Conservation (phyloP, 2,888 invertebrate genomes). For the Athetis lepigone region DNA sequence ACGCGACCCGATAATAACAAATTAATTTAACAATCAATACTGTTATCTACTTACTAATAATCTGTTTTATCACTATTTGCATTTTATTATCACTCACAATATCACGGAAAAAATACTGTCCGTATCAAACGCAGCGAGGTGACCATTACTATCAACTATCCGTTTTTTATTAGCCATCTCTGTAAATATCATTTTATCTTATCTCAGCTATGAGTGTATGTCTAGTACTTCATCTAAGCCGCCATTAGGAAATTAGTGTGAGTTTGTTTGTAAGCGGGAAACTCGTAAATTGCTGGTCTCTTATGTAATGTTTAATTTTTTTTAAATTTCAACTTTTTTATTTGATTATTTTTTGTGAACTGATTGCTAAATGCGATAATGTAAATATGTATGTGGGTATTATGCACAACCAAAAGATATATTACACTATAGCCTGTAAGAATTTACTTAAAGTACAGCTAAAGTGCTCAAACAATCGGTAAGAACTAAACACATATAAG, state of each 20-base stretch:
- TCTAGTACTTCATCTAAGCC: constrained; percentile 35
- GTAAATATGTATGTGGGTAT: too few species aligned
- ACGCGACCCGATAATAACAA: constrained; percentile 10
- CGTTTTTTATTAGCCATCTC: constrained; percentile 69
- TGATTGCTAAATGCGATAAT: too few species aligned
- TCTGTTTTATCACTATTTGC: constrained; percentile 48
- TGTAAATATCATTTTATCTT: constrained; percentile 69
- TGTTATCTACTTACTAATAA: constrained; percentile 54
- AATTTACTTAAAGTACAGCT: too few species aligned
- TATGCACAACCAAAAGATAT: too few species aligned
- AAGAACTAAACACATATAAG: too few species aligned
- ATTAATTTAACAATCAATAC: constrained; percentile 19
- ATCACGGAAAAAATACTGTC: constrained; percentile 26
- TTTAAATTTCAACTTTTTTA: too few species aligned
- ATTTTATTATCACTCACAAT: constrained; percentile 36
- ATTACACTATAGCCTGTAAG: too few species aligned
- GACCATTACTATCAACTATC: constrained; percentile 69
- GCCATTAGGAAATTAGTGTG: constrained; percentile 12
- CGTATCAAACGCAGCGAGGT: constrained; percentile 45
- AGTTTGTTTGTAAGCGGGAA: constrained; percentile 14
- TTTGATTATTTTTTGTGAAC: too few species aligned
- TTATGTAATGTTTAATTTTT: neutral
- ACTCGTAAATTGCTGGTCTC: neutral
- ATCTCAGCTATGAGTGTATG: constrained; percentile 63
- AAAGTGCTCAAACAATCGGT: too few species aligned